Percentiles rank a stretch among this genome's conserved stretches.
These are phyloP conservation scores for Halocaridina rubra DNA, from an alignment of 2,888 invertebrate species.

Conservation along the genomic window DNA sequence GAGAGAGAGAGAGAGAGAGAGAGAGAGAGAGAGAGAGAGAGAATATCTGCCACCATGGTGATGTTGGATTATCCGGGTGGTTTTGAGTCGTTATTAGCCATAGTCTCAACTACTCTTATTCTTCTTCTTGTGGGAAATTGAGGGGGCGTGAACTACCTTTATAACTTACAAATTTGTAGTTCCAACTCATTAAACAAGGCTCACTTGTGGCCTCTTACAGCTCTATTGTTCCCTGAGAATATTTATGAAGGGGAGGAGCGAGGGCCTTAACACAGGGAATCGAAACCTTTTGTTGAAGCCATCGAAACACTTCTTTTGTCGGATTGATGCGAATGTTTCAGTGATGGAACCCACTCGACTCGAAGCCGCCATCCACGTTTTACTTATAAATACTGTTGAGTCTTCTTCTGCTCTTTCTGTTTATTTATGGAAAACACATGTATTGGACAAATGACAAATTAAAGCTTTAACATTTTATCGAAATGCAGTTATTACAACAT, in stretches of 20 bases:
- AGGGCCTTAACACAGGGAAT: neutral
- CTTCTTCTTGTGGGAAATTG: constrained; percentile 31
- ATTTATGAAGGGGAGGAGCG: constrained; percentile 44
- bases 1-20: neutral
- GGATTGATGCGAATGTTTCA: constrained; percentile 19
- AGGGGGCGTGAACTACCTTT: constrained; percentile 30
- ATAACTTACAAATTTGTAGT: constrained; percentile 47
- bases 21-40: neutral
- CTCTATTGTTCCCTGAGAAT: constrained; percentile 42
- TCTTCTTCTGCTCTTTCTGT: no score
- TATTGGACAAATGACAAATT: no score
- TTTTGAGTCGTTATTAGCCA: neutral
- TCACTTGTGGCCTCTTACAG: constrained; percentile 26
- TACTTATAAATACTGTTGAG: neutral
- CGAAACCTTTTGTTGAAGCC: constrained; percentile 42
- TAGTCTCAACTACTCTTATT: neutral
- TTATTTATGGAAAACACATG: no score
- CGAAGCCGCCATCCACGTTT: no score
- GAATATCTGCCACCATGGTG: no score
- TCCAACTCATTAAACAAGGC: constrained; percentile 35
- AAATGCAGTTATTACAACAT: no score
- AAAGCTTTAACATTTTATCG: no score
- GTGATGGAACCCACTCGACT: constrained; percentile 16
- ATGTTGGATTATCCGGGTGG: neutral
- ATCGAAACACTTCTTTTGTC: neutral